A percentile compares a stretch with the other conserved stretches of the same genome.
phyloP scores from a whole-genome alignment of 2,113 vertebrate species.

The Callopanchax toddi region DNA sequence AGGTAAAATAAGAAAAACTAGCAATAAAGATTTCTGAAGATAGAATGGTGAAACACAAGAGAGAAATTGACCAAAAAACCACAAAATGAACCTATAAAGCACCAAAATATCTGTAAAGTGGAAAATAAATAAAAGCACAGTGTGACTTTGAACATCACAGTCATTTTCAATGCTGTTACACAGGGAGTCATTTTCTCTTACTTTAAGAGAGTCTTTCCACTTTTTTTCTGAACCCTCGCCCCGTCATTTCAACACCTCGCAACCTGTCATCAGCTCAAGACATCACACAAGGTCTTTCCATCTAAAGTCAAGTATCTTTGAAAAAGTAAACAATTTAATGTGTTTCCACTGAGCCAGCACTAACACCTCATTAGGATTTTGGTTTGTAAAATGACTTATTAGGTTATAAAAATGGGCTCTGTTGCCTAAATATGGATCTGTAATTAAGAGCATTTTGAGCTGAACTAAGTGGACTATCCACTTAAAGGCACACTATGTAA shows the following conservation, averaged over 20 bases:
- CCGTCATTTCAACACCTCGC: conserved; percentile 62
- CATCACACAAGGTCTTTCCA: conserved; percentile 53
- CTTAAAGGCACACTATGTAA: no score
- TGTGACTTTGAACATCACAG: conserved; percentile 37
- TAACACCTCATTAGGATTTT: neutral
- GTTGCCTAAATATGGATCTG: neutral
- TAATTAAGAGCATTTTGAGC: neutral
- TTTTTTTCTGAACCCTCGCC: conserved; percentile 41
- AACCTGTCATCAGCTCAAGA: conserved; percentile 57
- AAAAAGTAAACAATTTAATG: conserved; percentile 46
- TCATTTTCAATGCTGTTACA: conserved; percentile 35
- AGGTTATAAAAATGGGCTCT: neutral
- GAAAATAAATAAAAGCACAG: neutral
- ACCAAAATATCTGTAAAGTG: conserved; percentile 9
- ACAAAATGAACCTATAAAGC: neutral
- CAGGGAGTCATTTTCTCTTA: conserved; percentile 51
- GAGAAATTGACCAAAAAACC: no score
- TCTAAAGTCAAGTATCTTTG: conserved; percentile 29
- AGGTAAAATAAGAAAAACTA: no score
- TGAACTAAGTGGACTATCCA: neutral
- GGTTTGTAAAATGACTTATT: conserved; percentile 23
- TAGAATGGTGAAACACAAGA: no score
- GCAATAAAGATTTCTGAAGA: no score
- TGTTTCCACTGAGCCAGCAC: conserved; percentile 12
- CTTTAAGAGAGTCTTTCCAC: conserved; percentile 50